Conservation (phyloP, 2,113 vertebrate species). For the Donacobius atricapilla region DNA sequence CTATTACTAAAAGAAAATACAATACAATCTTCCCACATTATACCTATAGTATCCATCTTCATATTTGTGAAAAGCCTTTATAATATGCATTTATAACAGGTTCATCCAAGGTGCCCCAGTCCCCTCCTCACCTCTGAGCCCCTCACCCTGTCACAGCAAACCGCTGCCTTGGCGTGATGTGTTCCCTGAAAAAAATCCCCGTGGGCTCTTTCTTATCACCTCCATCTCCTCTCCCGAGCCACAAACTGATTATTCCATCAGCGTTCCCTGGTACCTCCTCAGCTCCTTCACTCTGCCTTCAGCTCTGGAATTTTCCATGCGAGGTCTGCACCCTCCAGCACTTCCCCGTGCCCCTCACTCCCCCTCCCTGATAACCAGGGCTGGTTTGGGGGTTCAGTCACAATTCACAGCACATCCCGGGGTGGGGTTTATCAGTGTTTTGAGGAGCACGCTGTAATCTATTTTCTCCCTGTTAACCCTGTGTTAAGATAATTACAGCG, state of each 20-base stretch:
- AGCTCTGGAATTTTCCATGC: accelerated
- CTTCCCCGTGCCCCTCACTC: accelerated
- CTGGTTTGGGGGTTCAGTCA: accelerated
- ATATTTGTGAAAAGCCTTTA: no score
- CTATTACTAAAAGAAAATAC: no score
- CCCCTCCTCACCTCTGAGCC: accelerated
- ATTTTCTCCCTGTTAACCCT: not conserved
- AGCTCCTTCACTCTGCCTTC: not conserved
- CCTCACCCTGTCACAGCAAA: not conserved
- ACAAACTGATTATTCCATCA: not conserved
- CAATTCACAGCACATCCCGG: accelerated
- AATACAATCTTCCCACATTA: no score
- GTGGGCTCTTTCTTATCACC: accelerated
- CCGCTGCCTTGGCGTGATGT: accelerated
- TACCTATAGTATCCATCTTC: no score
- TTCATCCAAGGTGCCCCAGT: accelerated
- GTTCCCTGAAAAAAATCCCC: not conserved
- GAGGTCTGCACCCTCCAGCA: accelerated
- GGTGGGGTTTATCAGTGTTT: not conserved
- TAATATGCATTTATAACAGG: no score
- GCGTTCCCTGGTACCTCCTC: not conserved
- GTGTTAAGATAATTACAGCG: not conserved
- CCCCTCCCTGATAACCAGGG: accelerated
- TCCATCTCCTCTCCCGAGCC: not conserved
- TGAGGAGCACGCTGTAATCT: not conserved